Evolutionary conservation across 1,140 invertebrate species (phyloP).

Genomic region (Euglossa dilemma): DNA sequence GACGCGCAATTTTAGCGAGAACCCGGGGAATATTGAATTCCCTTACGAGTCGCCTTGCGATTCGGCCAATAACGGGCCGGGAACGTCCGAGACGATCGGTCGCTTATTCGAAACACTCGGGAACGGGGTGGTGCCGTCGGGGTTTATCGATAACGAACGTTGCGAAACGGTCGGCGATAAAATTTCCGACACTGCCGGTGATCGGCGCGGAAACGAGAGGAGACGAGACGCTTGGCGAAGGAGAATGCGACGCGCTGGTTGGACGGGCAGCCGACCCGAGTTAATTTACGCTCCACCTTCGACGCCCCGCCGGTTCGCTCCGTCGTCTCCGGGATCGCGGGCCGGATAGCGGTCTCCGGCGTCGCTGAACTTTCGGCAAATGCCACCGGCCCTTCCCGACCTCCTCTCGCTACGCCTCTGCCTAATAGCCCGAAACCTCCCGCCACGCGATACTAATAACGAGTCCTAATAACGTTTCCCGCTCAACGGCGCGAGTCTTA

Average conservation of each 20-base stretch:
- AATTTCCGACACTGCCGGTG: no score
- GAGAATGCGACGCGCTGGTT: not conserved
- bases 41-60: constrained; percentile 37
- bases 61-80: constrained; percentile 21
- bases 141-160: not conserved
- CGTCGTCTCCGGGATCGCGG: not conserved
- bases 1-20: constrained; percentile 45
- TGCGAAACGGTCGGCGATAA: not conserved
- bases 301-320: not conserved
- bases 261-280: not conserved
- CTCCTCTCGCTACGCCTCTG: constrained; percentile 5
- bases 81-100: constrained; percentile 8
- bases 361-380: constrained; percentile 60
- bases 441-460: not conserved
- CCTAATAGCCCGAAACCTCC: constrained; percentile 37
- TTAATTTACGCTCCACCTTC: constrained; percentile 36
- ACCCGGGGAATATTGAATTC: constrained; percentile 62
- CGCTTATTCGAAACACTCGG: constrained; percentile 20
- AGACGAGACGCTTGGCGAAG: not conserved
- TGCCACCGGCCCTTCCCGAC: constrained; percentile 36
- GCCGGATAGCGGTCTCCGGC: no score
- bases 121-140: not conserved
- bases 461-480: constrained; percentile 28
- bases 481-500: not conserved
- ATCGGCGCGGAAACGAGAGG: not conserved